phyloP scores from a whole-genome alignment of 1,140 invertebrate genomes.

The Micrasema longulum region DNA sequence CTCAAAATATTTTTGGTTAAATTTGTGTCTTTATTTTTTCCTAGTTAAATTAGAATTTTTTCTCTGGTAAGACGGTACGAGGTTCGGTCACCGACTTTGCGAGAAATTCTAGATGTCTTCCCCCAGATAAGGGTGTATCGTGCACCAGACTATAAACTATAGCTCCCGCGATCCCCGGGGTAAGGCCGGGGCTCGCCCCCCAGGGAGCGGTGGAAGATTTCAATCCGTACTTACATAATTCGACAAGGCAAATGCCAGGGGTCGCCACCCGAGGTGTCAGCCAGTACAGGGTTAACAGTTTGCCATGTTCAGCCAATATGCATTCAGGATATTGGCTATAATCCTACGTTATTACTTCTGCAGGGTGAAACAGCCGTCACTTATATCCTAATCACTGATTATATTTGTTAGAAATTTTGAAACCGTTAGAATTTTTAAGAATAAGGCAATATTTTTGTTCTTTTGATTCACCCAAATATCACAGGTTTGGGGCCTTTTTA shows the following conservation, averaged over 20 bases:
- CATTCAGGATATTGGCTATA: background rate
- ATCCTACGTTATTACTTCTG: too few relatives aligned
- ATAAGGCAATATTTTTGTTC: too few relatives aligned
- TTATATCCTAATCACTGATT: too few relatives aligned
- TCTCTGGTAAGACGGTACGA: too few relatives aligned
- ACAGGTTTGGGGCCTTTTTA: too few relatives aligned
- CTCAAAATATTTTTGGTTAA: too few relatives aligned
- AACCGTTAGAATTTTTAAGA: too few relatives aligned
- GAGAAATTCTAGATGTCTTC: slow-evolving; percentile 1
- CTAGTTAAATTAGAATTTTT: background rate
- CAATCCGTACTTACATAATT: slow-evolving; percentile 17
- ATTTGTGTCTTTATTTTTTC: too few relatives aligned
- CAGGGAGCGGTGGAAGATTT: background rate
- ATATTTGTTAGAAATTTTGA: too few relatives aligned
- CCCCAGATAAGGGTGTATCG: slow-evolving; percentile 11
- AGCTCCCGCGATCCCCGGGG: background rate
- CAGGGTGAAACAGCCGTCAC: too few relatives aligned
- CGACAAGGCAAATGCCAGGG: slow-evolving; percentile 21
- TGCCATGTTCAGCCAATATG: slow-evolving; percentile 15
- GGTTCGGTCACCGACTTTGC: background rate
- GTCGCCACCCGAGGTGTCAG: slow-evolving; percentile 21
- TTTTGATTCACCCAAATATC: too few relatives aligned
- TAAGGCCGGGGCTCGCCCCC: background rate
- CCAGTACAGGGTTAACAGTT: slow-evolving; percentile 7
- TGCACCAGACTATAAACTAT: slow-evolving; percentile 1